Percentiles rank a stretch among this genome's conserved stretches.
These are phyloP conservation scores for Crotalus helleri DNA, from an alignment of 2,113 vertebrate genomes.

Conservation along the genomic window DNA sequence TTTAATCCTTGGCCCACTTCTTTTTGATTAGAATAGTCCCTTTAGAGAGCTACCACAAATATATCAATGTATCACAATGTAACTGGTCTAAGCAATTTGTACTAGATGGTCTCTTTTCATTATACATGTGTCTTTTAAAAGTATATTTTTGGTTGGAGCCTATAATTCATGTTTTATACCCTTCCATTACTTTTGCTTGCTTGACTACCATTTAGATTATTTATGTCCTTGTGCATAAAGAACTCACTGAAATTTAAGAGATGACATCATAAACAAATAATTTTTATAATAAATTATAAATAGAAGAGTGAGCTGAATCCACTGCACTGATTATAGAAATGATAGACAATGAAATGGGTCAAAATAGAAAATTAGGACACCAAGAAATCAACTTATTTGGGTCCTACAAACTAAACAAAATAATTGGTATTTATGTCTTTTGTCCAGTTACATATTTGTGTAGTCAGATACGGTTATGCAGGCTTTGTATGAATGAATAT, in stretches of 20 bases:
- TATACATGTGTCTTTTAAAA: background rate
- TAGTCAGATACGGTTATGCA: background rate
- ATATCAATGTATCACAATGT: background rate
- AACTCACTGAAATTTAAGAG: background rate
- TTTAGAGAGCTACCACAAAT: background rate
- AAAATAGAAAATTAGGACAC: conserved; percentile 2
- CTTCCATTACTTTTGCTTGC: background rate
- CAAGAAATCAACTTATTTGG: background rate
- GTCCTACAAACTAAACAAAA: background rate
- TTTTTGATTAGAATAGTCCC: background rate
- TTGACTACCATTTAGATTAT: background rate
- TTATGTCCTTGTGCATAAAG: background rate
- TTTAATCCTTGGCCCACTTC: background rate
- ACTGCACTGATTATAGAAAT: background rate
- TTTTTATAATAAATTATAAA: background rate
- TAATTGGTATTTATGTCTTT: background rate
- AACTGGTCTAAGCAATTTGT: background rate
- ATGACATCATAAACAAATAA: background rate
- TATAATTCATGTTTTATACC: background rate
- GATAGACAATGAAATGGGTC: background rate
- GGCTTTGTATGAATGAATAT: background rate
- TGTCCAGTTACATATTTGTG: background rate
- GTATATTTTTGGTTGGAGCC: background rate
- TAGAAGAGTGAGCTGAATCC: background rate
- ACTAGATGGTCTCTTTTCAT: background rate